These are phyloP conservation scores for Saiga tatarica DNA, from an alignment of 2,113 vertebrate genomes.

Conservation along the genomic window DNA sequence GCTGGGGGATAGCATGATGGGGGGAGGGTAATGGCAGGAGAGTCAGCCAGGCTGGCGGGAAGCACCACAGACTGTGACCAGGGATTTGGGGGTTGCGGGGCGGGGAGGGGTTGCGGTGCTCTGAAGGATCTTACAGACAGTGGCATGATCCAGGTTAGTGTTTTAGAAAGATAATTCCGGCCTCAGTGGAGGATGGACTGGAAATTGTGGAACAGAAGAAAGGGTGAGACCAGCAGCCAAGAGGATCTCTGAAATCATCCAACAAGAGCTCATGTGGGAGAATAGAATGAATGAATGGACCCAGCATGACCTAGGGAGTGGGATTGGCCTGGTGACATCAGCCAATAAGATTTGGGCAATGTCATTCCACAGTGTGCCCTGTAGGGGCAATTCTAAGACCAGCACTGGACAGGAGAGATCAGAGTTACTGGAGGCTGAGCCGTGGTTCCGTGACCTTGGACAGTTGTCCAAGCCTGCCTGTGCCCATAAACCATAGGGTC, in stretches of 20 bases:
- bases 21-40: rapidly evolving
- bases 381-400: not conserved
- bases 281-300: not conserved
- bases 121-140: not conserved
- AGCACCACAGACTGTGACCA: not conserved
- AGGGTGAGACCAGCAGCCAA: not conserved
- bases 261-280: not conserved
- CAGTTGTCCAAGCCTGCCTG: not conserved
- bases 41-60: not conserved
- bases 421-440: rapidly evolving
- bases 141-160: not conserved
- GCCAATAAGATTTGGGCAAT: not conserved
- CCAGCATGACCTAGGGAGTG: not conserved
- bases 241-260: not conserved
- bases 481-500: not conserved
- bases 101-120: rapidly evolving
- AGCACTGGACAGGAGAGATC: not conserved
- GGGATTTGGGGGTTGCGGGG: no score
- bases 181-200: not conserved
- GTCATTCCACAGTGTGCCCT: not conserved
- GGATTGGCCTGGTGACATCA: not conserved
- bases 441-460: not conserved
- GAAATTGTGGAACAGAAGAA: not conserved
- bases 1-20: not conserved
- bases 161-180: not conserved